Conservation (phyloP, 2,888 invertebrate genomes). For the Apamea monoglypha region DNA sequence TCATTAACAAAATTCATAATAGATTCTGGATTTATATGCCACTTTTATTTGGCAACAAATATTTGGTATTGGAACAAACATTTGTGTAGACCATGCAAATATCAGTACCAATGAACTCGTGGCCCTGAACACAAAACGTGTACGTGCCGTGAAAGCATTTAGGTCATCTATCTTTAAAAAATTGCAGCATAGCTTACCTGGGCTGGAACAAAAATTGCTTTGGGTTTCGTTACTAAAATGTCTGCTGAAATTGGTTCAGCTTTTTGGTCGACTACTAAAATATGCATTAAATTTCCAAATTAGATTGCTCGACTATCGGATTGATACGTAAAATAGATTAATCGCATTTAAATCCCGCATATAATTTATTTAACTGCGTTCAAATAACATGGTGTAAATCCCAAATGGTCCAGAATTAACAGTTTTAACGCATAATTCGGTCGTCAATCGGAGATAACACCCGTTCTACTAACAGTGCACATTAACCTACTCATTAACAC, state of each 20-base stretch:
- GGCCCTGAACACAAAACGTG: constrained; percentile 45
- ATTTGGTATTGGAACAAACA: constrained; percentile 41
- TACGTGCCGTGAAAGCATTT: constrained; percentile 46
- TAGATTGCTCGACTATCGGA: neutral
- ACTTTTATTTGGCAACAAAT: neutral
- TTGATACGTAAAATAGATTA: constrained; percentile 31
- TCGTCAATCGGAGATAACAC: constrained; percentile 31
- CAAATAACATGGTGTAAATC: constrained; percentile 10
- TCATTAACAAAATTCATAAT: constrained; percentile 19
- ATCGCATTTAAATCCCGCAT: constrained; percentile 11
- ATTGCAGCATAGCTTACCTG: constrained; percentile 16
- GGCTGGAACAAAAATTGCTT: constrained; percentile 9
- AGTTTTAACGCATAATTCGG: constrained; percentile 33
- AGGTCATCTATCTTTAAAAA: constrained; percentile 52
- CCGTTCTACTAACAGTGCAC: constrained; percentile 46
- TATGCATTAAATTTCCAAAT: constrained; percentile 24
- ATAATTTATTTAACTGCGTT: constrained; percentile 38
- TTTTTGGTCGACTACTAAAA: neutral
- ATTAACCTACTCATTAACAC: constrained; percentile 57
- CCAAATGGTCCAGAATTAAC: constrained; percentile 45
- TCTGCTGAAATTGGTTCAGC: constrained; percentile 2
- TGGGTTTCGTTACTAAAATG: constrained; percentile 5
- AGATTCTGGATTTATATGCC: neutral
- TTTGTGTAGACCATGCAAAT: constrained; percentile 44
- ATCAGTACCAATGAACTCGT: constrained; percentile 48